Percentiles rank a stretch among this genome's conserved stretches.
These are phyloP conservation scores for Hippocampus abdominalis DNA, from an alignment of 2,113 vertebrate genomes.

Conservation along the genomic window DNA sequence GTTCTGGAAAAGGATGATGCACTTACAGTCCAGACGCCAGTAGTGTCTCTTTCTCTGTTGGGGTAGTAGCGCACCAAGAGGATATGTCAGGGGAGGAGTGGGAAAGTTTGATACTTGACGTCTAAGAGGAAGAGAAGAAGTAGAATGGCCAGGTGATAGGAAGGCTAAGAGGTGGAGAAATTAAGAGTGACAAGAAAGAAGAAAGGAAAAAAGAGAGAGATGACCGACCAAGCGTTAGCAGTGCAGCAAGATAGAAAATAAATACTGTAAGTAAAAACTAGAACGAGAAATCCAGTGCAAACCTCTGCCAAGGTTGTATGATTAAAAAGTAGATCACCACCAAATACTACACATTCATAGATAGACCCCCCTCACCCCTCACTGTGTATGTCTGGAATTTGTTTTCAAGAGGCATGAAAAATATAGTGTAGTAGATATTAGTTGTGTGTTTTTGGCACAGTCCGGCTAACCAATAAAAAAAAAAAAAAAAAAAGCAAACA, in stretches of 20 bases:
- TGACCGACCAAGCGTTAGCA: slow-evolving; percentile 18
- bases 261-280: slow-evolving; percentile 3
- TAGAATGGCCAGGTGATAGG: slow-evolving; percentile 24
- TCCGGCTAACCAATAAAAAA: background rate
- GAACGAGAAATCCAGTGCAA: background rate
- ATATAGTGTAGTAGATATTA: no score
- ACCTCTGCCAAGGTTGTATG: background rate
- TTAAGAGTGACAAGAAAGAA: slow-evolving; percentile 17
- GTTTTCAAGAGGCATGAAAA: background rate
- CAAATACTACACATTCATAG: background rate
- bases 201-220: slow-evolving; percentile 3
- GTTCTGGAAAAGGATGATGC: slow-evolving; percentile 88
- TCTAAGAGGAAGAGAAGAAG: slow-evolving; percentile 25
- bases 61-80: background rate
- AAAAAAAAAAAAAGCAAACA: background rate
- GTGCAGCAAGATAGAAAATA: slow-evolving; percentile 14
- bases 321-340: background rate
- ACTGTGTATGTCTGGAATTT: background rate
- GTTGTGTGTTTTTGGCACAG: no score
- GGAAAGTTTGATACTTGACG: background rate
- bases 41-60: slow-evolving; percentile 86
- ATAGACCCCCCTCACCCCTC: no score
- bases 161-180: slow-evolving; percentile 32
- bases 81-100: slow-evolving; percentile 5
- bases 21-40: slow-evolving; percentile 89